A percentile compares a stretch with the other conserved stretches of the same genome.
Conservation (phyloP, 2,888 invertebrate species). For the Serripes groenlandicus region DNA sequence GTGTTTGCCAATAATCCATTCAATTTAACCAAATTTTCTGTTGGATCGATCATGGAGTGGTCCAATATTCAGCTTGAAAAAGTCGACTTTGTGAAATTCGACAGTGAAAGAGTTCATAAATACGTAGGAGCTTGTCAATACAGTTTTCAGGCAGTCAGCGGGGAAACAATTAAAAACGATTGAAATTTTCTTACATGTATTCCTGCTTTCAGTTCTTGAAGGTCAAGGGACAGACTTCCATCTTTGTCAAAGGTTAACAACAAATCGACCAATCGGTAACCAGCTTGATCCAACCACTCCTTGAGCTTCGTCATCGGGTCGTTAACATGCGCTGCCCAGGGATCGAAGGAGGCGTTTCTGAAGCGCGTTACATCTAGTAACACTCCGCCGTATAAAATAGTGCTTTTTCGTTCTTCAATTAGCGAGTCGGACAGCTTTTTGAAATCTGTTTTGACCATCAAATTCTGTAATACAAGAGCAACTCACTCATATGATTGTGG, state of each 20-base stretch:
- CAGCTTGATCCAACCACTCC: constrained; percentile 72
- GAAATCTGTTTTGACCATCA: constrained; percentile 78
- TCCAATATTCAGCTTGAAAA: too few species aligned
- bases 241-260: constrained; percentile 79
- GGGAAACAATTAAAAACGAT: too few species aligned
- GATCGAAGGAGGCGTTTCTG: constrained; percentile 52
- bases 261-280: constrained; percentile 78
- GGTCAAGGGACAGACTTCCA: constrained; percentile 71
- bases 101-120: too few species aligned
- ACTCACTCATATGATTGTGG: too few species aligned
- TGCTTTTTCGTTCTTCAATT: constrained; percentile 65
- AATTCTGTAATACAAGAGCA: constrained; percentile 68
- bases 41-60: too few species aligned
- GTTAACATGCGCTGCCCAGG: constrained; percentile 50
- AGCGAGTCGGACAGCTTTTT: constrained; percentile 73
- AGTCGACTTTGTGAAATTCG: too few species aligned
- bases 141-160: too few species aligned
- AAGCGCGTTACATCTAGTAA: constrained; percentile 64
- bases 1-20: too few species aligned
- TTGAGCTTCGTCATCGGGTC: constrained; percentile 82
- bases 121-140: too few species aligned
- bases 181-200: constrained; percentile 70
- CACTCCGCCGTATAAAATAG: constrained; percentile 77
- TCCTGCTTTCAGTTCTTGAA: constrained; percentile 74
- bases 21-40: too few species aligned